Evolutionary conservation across 92 coral and sea anemone genomes (phyloP).

Genomic region (Virgularia gustaviana): DNA sequence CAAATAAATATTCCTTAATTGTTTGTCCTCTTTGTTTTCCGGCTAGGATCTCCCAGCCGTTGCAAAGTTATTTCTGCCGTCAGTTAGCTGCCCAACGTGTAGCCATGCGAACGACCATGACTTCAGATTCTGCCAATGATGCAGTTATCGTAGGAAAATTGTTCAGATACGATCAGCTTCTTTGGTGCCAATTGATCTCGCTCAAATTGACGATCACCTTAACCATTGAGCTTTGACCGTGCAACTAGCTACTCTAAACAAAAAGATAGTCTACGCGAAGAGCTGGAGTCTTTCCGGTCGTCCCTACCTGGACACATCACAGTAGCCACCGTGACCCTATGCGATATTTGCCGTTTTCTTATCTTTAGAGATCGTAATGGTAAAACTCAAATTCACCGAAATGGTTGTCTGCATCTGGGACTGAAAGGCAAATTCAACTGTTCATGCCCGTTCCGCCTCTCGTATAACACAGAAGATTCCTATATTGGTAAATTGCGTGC

Average conservation of each 20-base stretch:
- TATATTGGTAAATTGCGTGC: too few relatives aligned
- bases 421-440: slow-evolving; percentile 17
- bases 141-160: slow-evolving; percentile 37
- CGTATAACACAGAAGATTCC: too few relatives aligned
- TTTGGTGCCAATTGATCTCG: slow-evolving; percentile 25
- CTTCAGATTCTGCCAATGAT: slow-evolving; percentile 58
- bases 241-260: too few relatives aligned
- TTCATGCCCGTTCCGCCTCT: slow-evolving; percentile 37
- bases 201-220: slow-evolving; percentile 36
- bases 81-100: slow-evolving; percentile 54
- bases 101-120: slow-evolving; percentile 58
- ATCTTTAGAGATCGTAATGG: slow-evolving; percentile 47
- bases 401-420: slow-evolving; percentile 32
- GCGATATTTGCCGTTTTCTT: too few relatives aligned
- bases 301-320: slow-evolving; percentile 27
- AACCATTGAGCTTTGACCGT: slow-evolving; percentile 21
- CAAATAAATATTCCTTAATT: too few relatives aligned
- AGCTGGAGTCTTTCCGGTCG: slow-evolving; percentile 16
- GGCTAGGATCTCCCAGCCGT: slow-evolving; percentile 52
- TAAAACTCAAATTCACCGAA: slow-evolving; percentile 43
- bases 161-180: slow-evolving; percentile 3
- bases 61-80: slow-evolving; percentile 35
- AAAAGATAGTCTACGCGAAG: too few relatives aligned
- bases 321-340: slow-evolving; percentile 27
- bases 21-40: too few relatives aligned